Conservation (phyloP, 2,113 vertebrate species). For the Heterochromis multidens region DNA sequence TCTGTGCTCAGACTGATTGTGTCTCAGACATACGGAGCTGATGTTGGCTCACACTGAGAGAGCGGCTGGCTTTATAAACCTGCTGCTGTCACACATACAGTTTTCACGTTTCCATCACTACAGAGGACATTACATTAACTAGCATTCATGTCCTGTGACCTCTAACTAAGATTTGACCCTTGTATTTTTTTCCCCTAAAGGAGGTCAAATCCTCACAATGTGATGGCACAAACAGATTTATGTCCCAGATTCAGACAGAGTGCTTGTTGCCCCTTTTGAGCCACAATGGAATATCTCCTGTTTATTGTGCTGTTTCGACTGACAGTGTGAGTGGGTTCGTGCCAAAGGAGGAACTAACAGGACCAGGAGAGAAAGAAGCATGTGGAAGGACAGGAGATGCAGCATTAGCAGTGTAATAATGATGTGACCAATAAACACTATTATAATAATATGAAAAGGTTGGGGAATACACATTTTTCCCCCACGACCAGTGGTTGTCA, state of each 20-base stretch:
- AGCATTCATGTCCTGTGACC: not conserved
- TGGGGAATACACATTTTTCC: accelerated
- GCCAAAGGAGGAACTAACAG: not conserved
- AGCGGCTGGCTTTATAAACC: not conserved
- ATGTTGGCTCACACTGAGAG: not conserved
- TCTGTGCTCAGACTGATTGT: not conserved
- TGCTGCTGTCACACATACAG: not conserved
- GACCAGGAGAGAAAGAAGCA: not conserved
- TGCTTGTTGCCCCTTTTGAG: not conserved
- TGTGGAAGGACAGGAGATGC: not conserved
- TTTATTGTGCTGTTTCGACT: not conserved
- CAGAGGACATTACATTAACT: not conserved
- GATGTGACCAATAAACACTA: not conserved
- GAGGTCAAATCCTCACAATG: not conserved
- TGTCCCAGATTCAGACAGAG: not conserved
- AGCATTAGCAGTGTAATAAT: not conserved
- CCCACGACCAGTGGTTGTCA: not conserved
- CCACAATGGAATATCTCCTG: not conserved
- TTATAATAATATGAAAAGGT: accelerated
- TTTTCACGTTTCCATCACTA: not conserved
- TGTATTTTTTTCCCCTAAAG: not conserved
- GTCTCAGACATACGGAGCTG: not conserved
- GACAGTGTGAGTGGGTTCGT: not conserved
- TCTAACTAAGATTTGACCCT: not conserved
- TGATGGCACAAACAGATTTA: not conserved